Percentiles rank a stretch among this genome's conserved stretches.
These are phyloP conservation scores for Guaruba guarouba DNA, from an alignment of 2,113 vertebrate genomes.

Conservation along the genomic window DNA sequence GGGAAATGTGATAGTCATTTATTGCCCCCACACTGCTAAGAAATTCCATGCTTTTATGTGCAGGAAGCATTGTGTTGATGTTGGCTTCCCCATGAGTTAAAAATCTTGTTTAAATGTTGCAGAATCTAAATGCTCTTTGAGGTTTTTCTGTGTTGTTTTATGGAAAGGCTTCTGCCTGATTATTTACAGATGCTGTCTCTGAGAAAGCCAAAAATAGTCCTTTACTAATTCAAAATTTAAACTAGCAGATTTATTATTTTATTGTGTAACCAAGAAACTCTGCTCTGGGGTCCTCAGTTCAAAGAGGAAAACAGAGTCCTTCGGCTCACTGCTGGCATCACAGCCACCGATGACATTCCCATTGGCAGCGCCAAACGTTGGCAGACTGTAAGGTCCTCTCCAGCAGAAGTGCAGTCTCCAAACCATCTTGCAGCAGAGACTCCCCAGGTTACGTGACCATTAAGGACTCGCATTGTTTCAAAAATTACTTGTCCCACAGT, in stretches of 20 bases:
- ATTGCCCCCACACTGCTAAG: constrained; percentile 82
- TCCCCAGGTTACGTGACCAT: not conserved
- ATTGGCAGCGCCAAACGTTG: not conserved
- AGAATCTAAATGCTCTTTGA: constrained; percentile 83
- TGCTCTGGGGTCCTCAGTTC: constrained; percentile 22
- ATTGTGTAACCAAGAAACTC: constrained; percentile 56
- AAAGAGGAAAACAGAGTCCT: not conserved
- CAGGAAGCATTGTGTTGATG: constrained; percentile 92
- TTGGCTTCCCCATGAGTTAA: constrained; percentile 80
- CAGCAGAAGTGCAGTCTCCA: not conserved
- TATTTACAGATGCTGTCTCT: constrained; percentile 84
- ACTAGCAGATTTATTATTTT: constrained; percentile 63
- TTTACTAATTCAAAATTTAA: constrained; percentile 67
- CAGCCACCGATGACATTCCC: not conserved
- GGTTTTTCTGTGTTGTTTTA: constrained; percentile 84
- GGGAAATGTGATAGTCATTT: constrained; percentile 84
- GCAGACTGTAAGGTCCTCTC: not conserved
- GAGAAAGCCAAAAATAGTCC: constrained; percentile 79
- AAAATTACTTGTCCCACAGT: not conserved
- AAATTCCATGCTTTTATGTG: constrained; percentile 85
- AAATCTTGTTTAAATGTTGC: constrained; percentile 86
- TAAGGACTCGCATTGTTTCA: not conserved
- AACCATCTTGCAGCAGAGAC: not conserved
- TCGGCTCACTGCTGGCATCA: not conserved
- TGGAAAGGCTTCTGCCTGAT: constrained; percentile 83